phyloP scores from a whole-genome alignment of 1,140 invertebrate genomes.

The Maniola jurtina region DNA sequence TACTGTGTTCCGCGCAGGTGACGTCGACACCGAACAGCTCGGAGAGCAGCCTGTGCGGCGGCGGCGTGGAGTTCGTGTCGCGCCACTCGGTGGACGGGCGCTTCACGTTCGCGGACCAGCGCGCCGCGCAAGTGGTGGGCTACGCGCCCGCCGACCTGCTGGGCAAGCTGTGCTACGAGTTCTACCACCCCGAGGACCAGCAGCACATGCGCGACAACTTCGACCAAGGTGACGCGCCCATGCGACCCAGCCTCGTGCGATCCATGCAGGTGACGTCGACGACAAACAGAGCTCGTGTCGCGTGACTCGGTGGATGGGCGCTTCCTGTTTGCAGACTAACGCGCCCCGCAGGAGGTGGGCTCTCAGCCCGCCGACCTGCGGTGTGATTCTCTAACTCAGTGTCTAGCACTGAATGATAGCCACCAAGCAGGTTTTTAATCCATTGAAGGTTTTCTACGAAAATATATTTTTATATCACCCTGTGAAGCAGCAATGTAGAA shows the following conservation, averaged over 20 bases:
- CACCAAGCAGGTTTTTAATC: no score
- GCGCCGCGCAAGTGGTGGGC: conserved; percentile 93
- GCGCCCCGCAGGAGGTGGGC: conserved; percentile 93
- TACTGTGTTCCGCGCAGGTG: conserved; percentile 82
- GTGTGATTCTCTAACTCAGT: no score
- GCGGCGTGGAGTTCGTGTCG: conserved; percentile 95
- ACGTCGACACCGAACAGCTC: conserved; percentile 96
- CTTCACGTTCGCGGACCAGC: conserved; percentile 99
- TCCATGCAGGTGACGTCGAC: conserved; percentile 93
- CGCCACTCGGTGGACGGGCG: conserved; percentile 97
- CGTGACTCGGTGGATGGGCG: conserved; percentile 97
- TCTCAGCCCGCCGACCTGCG: conserved; percentile 97
- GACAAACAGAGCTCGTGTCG: conserved; percentile 97
- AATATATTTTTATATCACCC: no score
- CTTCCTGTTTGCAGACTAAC: conserved; percentile 99
- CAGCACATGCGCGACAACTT: conserved; percentile 98
- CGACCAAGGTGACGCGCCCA: conserved; percentile 87
- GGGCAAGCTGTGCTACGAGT: conserved; percentile 97
- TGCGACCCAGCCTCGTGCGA: neutral
- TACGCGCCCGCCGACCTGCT: conserved; percentile 96
- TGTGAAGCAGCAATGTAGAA: no score
- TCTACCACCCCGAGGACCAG: conserved; percentile 97
- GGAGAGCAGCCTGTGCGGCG: conserved; percentile 92
- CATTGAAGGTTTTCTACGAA: no score
- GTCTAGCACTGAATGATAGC: no score